phyloP scores from a whole-genome alignment of 2,797 vertebrate species.

The Halcyon smyrnensis region DNA sequence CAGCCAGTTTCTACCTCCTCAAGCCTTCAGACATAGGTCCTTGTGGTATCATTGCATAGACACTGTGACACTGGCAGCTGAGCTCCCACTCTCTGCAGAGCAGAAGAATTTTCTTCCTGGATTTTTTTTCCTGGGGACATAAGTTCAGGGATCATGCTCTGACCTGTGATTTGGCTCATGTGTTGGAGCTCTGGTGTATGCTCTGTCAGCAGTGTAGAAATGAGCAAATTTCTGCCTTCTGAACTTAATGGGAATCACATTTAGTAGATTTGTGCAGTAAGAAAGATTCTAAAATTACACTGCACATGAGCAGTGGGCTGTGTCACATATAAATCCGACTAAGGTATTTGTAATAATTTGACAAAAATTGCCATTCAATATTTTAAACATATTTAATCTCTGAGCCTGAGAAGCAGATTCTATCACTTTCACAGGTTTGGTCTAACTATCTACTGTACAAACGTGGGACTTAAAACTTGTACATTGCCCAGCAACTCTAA shows the following conservation, averaged over 20 bases:
- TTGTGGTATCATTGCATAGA: background rate
- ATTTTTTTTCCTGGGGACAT: background rate
- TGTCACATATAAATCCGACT: background rate
- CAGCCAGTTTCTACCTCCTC: background rate
- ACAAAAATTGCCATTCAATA: background rate
- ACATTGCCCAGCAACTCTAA: background rate
- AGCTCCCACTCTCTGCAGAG: background rate
- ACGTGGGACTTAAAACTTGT: background rate
- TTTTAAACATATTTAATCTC: slow-evolving; percentile 36
- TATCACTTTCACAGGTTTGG: background rate
- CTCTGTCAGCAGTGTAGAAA: background rate
- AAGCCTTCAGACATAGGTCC: background rate
- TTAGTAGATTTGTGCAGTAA: background rate
- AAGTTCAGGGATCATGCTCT: background rate
- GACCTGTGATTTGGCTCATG: slow-evolving; percentile 1
- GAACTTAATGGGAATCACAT: background rate
- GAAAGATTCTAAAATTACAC: background rate
- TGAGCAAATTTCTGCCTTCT: background rate
- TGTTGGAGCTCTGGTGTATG: background rate
- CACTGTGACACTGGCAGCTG: background rate
- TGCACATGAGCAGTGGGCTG: background rate
- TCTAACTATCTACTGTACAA: background rate
- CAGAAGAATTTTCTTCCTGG: background rate
- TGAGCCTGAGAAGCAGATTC: background rate
- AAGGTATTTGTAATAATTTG: background rate